Evolutionary conservation across 2,113 vertebrate genomes (phyloP).

Genomic region (Malaclemys terrapin): DNA sequence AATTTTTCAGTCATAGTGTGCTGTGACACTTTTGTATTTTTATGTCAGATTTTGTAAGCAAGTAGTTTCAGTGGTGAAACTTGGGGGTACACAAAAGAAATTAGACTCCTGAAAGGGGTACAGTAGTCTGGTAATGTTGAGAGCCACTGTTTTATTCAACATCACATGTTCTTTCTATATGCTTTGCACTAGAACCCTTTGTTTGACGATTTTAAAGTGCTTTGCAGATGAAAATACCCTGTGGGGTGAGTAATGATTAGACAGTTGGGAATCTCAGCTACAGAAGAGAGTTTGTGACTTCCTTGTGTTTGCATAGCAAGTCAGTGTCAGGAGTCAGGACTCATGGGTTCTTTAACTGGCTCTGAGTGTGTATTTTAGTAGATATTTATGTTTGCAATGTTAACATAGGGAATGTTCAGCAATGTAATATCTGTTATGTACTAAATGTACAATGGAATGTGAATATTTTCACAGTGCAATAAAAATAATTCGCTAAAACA

Average conservation of each 20-base stretch:
- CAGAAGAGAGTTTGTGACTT: background rate
- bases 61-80: too few species aligned
- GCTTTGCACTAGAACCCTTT: background rate
- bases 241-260: background rate
- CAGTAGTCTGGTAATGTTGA: too few species aligned
- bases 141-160: background rate
- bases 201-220: background rate
- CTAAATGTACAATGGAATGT: background rate
- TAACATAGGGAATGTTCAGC: background rate
- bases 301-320: background rate
- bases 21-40: too few species aligned
- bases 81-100: too few species aligned
- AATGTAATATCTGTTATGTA: background rate
- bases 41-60: too few species aligned
- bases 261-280: background rate
- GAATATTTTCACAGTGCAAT: background rate
- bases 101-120: too few species aligned
- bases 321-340: too few species aligned
- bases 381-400: background rate
- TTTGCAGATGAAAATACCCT: background rate
- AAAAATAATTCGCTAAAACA: background rate
- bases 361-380: background rate
- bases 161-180: background rate
- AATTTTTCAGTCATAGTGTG: too few species aligned
- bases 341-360: too few species aligned